Conservation (phyloP, 2,888 invertebrate genomes). For the Diplolepis rosae region DNA sequence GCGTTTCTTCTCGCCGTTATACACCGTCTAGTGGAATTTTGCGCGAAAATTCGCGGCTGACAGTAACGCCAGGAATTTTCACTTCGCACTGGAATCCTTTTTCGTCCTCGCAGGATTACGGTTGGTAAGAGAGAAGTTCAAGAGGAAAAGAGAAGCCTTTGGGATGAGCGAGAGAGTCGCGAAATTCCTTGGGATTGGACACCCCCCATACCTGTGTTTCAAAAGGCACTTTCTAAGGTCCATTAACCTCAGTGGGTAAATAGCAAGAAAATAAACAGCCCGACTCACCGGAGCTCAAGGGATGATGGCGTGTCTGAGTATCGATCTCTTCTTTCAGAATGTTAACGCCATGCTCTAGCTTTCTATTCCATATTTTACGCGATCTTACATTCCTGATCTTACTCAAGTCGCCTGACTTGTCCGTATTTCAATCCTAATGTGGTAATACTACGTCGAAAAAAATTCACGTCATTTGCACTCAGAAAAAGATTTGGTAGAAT, state of each 20-base stretch:
- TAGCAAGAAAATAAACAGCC: conserved; percentile 39
- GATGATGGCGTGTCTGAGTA: conserved; percentile 66
- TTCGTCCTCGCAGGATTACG: conserved; percentile 10
- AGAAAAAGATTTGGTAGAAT: no score
- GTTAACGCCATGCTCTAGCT: conserved; percentile 58
- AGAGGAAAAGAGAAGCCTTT: conserved; percentile 39
- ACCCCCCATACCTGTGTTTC: conserved; percentile 10
- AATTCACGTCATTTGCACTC: no score
- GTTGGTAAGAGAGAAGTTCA: conserved; percentile 35
- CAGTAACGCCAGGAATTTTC: conserved; percentile 26
- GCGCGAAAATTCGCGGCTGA: conserved; percentile 24
- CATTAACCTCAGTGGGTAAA: conserved; percentile 54
- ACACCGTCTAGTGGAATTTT: conserved; percentile 14
- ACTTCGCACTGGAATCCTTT: conserved; percentile 14
- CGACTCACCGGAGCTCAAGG: conserved; percentile 45
- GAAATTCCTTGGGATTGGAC: conserved; percentile 10
- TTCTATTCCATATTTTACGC: conserved; percentile 43
- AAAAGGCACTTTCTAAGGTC: conserved; percentile 53
- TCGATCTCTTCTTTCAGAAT: conserved; percentile 65
- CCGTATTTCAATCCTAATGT: conserved; percentile 9
- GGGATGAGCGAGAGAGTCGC: conserved; percentile 9
- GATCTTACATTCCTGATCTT: conserved; percentile 26
- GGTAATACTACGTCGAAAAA: no score
- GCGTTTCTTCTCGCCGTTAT: conserved; percentile 12
- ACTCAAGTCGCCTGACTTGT: not conserved